Conservation (phyloP, 2,797 vertebrate genomes). For the Coracias cyanogaster region DNA sequence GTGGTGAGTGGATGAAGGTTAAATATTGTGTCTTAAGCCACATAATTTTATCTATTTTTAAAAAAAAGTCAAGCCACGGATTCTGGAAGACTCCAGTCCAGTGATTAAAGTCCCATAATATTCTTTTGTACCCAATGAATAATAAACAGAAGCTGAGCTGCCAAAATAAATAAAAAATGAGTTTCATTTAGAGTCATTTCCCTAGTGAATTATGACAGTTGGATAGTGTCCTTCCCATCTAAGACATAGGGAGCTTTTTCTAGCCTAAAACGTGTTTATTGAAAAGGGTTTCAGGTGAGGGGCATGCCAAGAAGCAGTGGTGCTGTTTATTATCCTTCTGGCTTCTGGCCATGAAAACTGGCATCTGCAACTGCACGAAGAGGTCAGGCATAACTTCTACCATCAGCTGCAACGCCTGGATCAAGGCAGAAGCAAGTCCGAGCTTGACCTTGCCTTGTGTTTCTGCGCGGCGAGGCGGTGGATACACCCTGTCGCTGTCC, state of each 20-base stretch:
- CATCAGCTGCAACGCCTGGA: slow-evolving; percentile 51
- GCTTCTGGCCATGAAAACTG: slow-evolving; percentile 32
- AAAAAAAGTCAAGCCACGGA: not conserved
- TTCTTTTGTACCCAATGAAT: slow-evolving; percentile 55
- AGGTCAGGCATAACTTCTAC: slow-evolving; percentile 49
- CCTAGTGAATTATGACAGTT: slow-evolving; percentile 44
- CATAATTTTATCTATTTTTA: not conserved
- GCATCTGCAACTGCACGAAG: not conserved
- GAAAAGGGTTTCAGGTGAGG: slow-evolving; percentile 54
- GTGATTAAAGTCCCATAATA: slow-evolving; percentile 21
- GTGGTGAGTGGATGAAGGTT: not conserved
- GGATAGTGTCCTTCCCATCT: slow-evolving; percentile 46
- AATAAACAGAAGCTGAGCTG: slow-evolving; percentile 47
- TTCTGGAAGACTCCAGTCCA: not conserved
- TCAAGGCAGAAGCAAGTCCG: slow-evolving; percentile 27
- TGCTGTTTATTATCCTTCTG: slow-evolving; percentile 55
- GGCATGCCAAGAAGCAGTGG: slow-evolving; percentile 26
- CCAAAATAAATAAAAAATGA: slow-evolving; percentile 51
- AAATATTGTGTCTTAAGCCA: not conserved
- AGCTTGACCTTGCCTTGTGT: slow-evolving; percentile 30
- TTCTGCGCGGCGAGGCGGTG: not conserved
- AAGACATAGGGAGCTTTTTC: slow-evolving; percentile 12
- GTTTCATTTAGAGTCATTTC: slow-evolving; percentile 55
- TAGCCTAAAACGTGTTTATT: slow-evolving; percentile 35
- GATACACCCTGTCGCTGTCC: not conserved